Evolutionary conservation across 2,888 invertebrate genomes (phyloP).

Genomic region (Lasioglossum leucozonium): DNA sequence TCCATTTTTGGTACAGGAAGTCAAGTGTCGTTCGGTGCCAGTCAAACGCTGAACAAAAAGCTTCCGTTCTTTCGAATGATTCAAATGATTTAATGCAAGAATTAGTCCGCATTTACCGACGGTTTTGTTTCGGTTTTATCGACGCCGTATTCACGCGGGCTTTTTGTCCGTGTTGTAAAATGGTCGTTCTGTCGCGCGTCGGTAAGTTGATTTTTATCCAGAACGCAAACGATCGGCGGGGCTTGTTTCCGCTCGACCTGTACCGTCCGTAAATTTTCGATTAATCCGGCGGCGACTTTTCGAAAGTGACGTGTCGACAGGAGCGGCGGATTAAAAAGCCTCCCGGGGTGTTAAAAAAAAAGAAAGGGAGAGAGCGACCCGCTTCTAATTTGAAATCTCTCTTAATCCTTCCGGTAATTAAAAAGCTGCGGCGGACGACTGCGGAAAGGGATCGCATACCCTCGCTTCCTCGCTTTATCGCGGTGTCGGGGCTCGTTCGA

Average conservation of each 20-base stretch:
- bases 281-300: conserved; percentile 16
- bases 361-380: no score
- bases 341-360: background rate
- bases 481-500: background rate
- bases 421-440: conserved; percentile 50
- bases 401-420: conserved; percentile 63
- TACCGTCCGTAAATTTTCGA: conserved; percentile 12
- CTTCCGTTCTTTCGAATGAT: background rate
- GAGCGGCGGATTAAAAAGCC: background rate
- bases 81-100: background rate
- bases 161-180: background rate
- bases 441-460: conserved; percentile 51
- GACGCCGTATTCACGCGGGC: no score
- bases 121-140: background rate
- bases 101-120: background rate
- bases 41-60: background rate
- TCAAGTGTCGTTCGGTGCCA: no score
- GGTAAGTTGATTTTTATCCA: background rate
- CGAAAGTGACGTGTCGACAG: conserved; percentile 17
- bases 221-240: background rate
- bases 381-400: conserved; percentile 55
- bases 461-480: conserved; percentile 19
- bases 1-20: no score
- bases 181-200: background rate
- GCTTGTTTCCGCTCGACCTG: background rate